Percentiles rank a stretch among this genome's conserved stretches.
These are phyloP conservation scores for Brenthis ino DNA, from an alignment of 2,888 invertebrate species.

Conservation along the genomic window DNA sequence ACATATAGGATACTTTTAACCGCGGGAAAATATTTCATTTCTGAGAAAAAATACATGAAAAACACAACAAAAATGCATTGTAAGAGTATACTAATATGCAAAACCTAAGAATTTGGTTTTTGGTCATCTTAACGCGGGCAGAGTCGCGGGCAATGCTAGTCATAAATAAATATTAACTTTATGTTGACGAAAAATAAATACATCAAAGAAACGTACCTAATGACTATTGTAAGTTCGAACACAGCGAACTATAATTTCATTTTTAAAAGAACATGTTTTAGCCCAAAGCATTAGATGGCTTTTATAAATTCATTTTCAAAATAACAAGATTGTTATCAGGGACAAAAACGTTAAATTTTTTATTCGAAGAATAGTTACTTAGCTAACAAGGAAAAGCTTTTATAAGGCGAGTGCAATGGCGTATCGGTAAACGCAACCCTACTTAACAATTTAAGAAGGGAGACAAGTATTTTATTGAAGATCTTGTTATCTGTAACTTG, in stretches of 20 bases:
- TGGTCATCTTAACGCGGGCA: too few relatives aligned
- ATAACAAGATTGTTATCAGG: constrained; percentile 10
- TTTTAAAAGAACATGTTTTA: constrained; percentile 10
- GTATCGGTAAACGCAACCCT: constrained; percentile 35
- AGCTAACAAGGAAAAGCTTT: constrained; percentile 37
- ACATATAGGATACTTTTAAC: too few relatives aligned
- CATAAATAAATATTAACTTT: too few relatives aligned
- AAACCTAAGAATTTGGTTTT: too few relatives aligned
- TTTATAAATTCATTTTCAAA: constrained; percentile 5
- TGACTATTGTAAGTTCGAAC: background rate
- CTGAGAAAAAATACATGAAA: too few relatives aligned
- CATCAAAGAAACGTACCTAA: too few relatives aligned
- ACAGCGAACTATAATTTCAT: background rate
- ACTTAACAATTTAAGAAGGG: constrained; percentile 35
- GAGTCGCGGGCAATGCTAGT: too few relatives aligned
- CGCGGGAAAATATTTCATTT: too few relatives aligned
- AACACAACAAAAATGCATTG: too few relatives aligned
- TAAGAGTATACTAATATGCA: too few relatives aligned
- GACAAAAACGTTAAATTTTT: constrained; percentile 21
- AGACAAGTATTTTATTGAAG: constrained; percentile 27
- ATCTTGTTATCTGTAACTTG: constrained; percentile 9
- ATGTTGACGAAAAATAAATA: too few relatives aligned
- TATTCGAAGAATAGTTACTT: constrained; percentile 29
- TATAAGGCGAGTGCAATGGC: constrained; percentile 33
- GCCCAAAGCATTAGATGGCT: background rate